Percentiles rank a stretch among this genome's conserved stretches.
Evolutionary conservation across 2,888 invertebrate genomes (phyloP).

Genomic region (Mimachlamys varia): DNA sequence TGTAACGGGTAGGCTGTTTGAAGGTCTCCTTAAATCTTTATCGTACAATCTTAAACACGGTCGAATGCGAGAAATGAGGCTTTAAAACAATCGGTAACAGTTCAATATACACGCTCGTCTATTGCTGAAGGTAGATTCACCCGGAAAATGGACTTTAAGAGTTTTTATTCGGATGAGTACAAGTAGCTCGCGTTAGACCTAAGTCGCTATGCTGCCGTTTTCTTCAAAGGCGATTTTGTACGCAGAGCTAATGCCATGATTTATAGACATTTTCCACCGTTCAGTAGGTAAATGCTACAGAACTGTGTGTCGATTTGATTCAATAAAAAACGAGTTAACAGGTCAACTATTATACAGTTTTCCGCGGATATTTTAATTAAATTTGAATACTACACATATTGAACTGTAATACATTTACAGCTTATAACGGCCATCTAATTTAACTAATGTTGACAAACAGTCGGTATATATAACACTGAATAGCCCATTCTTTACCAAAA

Average conservation of each 20-base stretch:
- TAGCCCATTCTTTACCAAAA: too few species aligned
- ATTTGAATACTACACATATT: background rate
- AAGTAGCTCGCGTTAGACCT: background rate
- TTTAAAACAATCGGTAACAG: background rate
- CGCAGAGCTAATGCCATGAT: background rate
- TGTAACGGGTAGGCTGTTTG: background rate
- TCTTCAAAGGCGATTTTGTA: background rate
- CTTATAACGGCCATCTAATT: background rate
- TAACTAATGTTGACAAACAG: background rate
- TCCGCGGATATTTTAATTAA: background rate
- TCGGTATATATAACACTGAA: background rate
- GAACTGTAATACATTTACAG: background rate
- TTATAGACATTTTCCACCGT: background rate
- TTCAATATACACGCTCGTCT: background rate
- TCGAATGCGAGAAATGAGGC: background rate
- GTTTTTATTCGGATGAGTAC: background rate
- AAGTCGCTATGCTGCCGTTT: background rate
- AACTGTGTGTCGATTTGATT: background rate
- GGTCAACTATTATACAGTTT: background rate
- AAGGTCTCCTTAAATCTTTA: background rate
- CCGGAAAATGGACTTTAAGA: slow-evolving; percentile 31
- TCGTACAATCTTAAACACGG: background rate
- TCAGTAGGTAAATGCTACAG: background rate
- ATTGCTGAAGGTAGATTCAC: background rate
- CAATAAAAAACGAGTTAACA: background rate